These are phyloP conservation scores for Pyrochroa serraticornis DNA, from an alignment of 2,888 invertebrate genomes.

Conservation along the genomic window DNA sequence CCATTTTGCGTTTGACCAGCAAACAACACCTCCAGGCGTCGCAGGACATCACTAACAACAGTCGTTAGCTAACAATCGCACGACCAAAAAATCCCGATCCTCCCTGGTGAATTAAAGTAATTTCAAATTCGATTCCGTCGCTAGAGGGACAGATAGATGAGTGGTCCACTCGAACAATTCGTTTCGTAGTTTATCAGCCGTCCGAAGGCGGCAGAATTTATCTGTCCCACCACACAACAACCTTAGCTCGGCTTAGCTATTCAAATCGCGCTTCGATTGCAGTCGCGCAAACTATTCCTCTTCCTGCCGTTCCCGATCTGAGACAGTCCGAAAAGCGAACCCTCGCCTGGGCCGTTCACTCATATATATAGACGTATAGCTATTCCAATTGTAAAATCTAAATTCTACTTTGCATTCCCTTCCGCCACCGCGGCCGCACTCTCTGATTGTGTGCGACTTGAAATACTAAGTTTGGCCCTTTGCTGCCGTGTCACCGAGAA, in stretches of 20 bases:
- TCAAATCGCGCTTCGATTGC: conserved; percentile 60
- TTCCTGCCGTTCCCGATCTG: conserved; percentile 40
- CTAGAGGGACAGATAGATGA: conserved; percentile 60
- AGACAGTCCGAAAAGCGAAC: conserved; percentile 34
- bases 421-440: conserved; percentile 44
- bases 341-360: conserved; percentile 51
- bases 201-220: conserved; percentile 51
- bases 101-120: conserved; percentile 61
- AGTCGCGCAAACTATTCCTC: conserved; percentile 54
- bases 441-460: conserved; percentile 35
- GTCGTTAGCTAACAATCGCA: conserved; percentile 55
- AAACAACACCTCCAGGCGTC: conserved; percentile 27
- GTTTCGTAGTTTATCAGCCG: conserved; percentile 51
- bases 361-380: conserved; percentile 55
- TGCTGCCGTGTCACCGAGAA: background rate
- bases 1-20: conserved; percentile 11
- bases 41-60: conserved; percentile 51
- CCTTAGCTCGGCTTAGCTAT: conserved; percentile 60
- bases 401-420: conserved; percentile 59
- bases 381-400: conserved; percentile 59
- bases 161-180: conserved; percentile 57
- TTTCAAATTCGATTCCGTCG: conserved; percentile 61
- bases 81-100: conserved; percentile 57
- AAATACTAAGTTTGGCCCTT: conserved; percentile 34
- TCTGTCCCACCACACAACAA: conserved; percentile 56